Base-by-base conservation (phyloP, 2,888 invertebrate species). In the Phaonia tiefii region DNA sequence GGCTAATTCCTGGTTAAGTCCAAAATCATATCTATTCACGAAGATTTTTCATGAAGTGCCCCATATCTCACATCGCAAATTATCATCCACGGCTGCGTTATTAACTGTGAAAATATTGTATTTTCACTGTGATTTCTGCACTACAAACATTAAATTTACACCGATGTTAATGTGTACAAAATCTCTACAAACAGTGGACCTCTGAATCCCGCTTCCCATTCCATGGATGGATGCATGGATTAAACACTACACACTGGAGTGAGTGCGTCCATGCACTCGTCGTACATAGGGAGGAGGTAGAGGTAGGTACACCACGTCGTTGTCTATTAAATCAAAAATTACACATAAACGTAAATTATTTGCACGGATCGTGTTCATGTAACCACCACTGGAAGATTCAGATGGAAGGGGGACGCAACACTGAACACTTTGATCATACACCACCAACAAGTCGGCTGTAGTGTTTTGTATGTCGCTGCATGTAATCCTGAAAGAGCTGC, bases 281-380 rank as follows among this genome's bases (percentile, higher is more conserved):
- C 69, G 11, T 7, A 15, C 1, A 20, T 4, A 78, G 44, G 11
- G 44, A 60, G n/a, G 69, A 63, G n/a, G 69, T 46, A 70, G 69
- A 79, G 63, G 75, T 74, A 74, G 49, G 31, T 31, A 5, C 8
- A 8, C 31, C 31, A 31, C 31, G 3, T 31, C 71, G 71, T 69
- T 80, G 76, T 80, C 76, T 80, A 80, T 76, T 80, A 80, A 80
- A 80, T 80, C 76, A 80, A 80, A 80, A 80, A 80, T 80, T 80
- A 80, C 76, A 80, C 56, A 76, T 80, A 75, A 80, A 80, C 80
- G 76, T 80, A 80, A 76, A 80, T 80, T 80, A 80, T 80, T 80
- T 80, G 73, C 76, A 76, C 72, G 76, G 80, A 76, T 80, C 80
- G 80, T 80, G 76, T 76, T 70, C 75, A 80, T 56, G 46, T 65